phyloP scores from a whole-genome alignment of 2,888 invertebrate species.

The Lordiphosa andalusiaca region DNA sequence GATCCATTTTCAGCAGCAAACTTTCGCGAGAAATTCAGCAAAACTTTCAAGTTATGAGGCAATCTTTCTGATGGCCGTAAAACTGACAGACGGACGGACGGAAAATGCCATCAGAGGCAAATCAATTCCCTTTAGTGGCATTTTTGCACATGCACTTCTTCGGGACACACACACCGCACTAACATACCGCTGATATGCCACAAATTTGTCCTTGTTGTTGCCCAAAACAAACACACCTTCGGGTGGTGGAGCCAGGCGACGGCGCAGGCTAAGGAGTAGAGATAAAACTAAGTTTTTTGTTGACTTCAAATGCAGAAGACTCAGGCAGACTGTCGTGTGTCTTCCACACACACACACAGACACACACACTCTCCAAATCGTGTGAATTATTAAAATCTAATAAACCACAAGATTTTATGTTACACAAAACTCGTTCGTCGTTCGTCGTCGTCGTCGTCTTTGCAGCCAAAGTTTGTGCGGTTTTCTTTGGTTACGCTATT shows the following conservation, averaged over 20 bases:
- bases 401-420: slow-evolving; percentile 79
- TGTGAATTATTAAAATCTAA: slow-evolving; percentile 80
- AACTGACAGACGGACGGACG: background rate
- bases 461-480: slow-evolving; percentile 71
- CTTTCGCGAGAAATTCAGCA: no score
- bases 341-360: slow-evolving; percentile 39
- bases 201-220: slow-evolving; percentile 52
- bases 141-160: slow-evolving; percentile 42
- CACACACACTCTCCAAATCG: slow-evolving; percentile 45
- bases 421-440: slow-evolving; percentile 68
- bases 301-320: slow-evolving; percentile 55
- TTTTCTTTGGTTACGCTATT: slow-evolving; percentile 77
- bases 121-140: slow-evolving; percentile 77
- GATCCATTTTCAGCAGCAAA: no score
- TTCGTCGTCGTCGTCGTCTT: slow-evolving; percentile 26
- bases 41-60: slow-evolving; percentile 18
- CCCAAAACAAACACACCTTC: slow-evolving; percentile 72
- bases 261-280: slow-evolving; percentile 28
- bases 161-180: slow-evolving; percentile 21
- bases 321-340: slow-evolving; percentile 54
- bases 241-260: slow-evolving; percentile 46
- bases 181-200: slow-evolving; percentile 73
- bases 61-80: slow-evolving; percentile 8
- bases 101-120: slow-evolving; percentile 42
- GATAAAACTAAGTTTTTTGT: slow-evolving; percentile 46